These are phyloP conservation scores for Bombyx mandarina DNA, from an alignment of 1,140 invertebrate species.

Conservation along the genomic window DNA sequence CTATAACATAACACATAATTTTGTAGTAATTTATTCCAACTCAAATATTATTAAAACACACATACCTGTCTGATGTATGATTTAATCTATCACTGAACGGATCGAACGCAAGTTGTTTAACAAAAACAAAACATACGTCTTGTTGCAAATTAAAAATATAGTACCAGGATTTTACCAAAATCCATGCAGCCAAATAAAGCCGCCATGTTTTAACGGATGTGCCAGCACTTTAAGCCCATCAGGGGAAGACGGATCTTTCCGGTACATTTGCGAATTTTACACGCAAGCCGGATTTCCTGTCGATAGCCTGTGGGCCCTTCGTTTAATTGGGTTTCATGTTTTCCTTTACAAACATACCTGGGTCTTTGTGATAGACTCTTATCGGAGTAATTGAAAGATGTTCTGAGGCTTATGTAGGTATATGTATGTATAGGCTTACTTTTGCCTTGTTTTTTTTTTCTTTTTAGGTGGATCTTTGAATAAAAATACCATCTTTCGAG, in stretches of 20 bases:
- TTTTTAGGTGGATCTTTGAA: no score
- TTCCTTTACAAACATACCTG: neutral
- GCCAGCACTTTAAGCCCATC: constrained; percentile 12
- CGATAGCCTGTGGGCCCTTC: neutral
- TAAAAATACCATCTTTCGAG: no score
- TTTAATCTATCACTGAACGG: no score
- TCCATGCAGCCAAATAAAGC: neutral
- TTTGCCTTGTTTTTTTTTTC: no score
- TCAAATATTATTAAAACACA: no score
- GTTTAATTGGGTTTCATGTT: neutral
- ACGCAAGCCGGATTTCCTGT: constrained; percentile 6
- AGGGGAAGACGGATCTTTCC: constrained; percentile 11
- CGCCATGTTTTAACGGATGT: constrained; percentile 12
- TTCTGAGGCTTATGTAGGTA: neutral
- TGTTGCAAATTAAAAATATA: neutral
- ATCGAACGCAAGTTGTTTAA: no score
- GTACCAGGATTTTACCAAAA: neutral
- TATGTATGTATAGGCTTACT: neutral
- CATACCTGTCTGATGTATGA: no score
- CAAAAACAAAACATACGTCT: no score
- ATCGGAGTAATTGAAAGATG: neutral
- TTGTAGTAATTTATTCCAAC: no score
- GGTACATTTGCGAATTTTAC: constrained; percentile 15
- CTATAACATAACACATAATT: no score
- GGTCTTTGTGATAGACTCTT: neutral